Conservation (phyloP, 2,113 vertebrate genomes). For the Machaerirhynchus nigripectus region DNA sequence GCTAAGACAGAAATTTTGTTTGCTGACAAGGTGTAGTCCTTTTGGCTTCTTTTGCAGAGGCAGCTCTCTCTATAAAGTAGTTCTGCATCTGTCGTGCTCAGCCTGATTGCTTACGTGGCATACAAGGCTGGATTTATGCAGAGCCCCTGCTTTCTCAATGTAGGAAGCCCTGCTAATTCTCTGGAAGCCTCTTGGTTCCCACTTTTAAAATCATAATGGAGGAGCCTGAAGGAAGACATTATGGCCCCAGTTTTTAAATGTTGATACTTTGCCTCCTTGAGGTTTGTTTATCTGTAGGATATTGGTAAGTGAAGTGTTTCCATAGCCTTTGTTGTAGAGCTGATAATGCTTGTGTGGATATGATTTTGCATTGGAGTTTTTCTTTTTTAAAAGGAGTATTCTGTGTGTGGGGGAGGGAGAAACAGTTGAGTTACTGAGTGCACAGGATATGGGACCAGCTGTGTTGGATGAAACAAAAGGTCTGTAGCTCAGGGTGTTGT, state of each 20-base stretch:
- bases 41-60: not conserved
- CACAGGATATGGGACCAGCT: not conserved
- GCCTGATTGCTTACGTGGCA: rapidly evolving
- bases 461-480: not conserved
- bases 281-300: not conserved
- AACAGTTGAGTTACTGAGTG: not conserved
- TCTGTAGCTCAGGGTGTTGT: not conserved
- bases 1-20: not conserved
- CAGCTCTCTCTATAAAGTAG: not conserved
- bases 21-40: not conserved
- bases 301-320: not conserved
- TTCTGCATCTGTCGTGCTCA: not conserved
- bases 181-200: not conserved
- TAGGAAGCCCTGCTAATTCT: not conserved
- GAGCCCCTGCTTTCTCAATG: not conserved
- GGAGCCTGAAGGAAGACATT: not conserved
- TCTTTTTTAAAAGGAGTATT: not conserved
- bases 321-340: not conserved
- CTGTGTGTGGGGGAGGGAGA: rapidly evolving
- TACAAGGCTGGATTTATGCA: not conserved
- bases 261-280: not conserved
- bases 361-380: not conserved
- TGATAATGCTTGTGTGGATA: not conserved
- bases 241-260: not conserved
- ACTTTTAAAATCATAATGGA: not conserved